Evolutionary conservation across 2,888 invertebrate genomes (phyloP).

Genomic region (Drosophila cyrtoloma): DNA sequence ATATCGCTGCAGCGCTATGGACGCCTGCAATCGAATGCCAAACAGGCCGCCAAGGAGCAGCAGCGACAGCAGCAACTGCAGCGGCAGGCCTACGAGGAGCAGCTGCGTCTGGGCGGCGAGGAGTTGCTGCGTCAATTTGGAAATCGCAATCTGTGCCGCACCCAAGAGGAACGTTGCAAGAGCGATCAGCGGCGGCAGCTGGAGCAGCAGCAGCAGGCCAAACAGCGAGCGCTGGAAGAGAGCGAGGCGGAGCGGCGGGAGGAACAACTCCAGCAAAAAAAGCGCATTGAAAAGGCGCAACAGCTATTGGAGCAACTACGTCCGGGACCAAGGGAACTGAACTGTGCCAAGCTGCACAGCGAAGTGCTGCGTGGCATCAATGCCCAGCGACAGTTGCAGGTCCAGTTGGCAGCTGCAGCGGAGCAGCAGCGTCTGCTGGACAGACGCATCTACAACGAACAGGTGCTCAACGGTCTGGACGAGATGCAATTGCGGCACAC

Average conservation of each 20-base stretch:
- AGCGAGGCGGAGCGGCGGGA: slow-evolving; percentile 83
- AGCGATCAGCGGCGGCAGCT: slow-evolving; percentile 35
- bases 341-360: slow-evolving; percentile 83
- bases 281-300: slow-evolving; percentile 81
- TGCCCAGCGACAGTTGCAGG: slow-evolving; percentile 79
- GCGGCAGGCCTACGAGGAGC: slow-evolving; percentile 46
- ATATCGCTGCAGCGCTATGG: slow-evolving; percentile 66
- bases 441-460: slow-evolving; percentile 76
- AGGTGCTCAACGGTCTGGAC: slow-evolving; percentile 83
- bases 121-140: slow-evolving; percentile 53
- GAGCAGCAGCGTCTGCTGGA: slow-evolving; percentile 78
- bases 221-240: slow-evolving; percentile 37
- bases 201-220: slow-evolving; percentile 30
- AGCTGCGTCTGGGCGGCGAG: slow-evolving; percentile 61
- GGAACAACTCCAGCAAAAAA: slow-evolving; percentile 69
- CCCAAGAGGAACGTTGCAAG: slow-evolving; percentile 56
- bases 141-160: slow-evolving; percentile 56
- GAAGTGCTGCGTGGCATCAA: slow-evolving; percentile 82
- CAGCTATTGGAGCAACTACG: slow-evolving; percentile 80
- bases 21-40: slow-evolving; percentile 57
- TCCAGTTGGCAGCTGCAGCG: slow-evolving; percentile 69
- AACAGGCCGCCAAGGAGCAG: slow-evolving; percentile 30
- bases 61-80: slow-evolving; percentile 44
- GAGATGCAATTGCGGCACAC: slow-evolving; percentile 81
- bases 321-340: slow-evolving; percentile 82